phyloP scores from a whole-genome alignment of 2,888 invertebrate genomes.

The Plagodis dolabraria region DNA sequence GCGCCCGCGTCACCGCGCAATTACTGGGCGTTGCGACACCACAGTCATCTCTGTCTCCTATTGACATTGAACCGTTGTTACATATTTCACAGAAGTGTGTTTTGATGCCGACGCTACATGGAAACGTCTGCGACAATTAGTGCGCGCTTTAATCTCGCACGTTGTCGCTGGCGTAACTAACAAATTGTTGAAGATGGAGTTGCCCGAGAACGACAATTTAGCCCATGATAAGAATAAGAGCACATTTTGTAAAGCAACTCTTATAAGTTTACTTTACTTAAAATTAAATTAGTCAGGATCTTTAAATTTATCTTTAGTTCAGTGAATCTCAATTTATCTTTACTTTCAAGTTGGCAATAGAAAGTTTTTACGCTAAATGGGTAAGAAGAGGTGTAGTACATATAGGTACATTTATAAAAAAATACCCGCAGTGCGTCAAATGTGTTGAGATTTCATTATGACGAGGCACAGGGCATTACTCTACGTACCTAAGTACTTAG shows the following conservation, averaged over 20 bases:
- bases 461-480: too few species aligned
- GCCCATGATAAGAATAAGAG: conserved; percentile 11
- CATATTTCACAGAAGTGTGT: conserved; percentile 79
- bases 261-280: too few species aligned
- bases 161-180: conserved; percentile 24
- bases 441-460: too few species aligned
- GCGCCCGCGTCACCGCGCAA: conserved; percentile 63
- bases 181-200: conserved; percentile 26
- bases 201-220: conserved; percentile 6
- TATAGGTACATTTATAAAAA: too few species aligned
- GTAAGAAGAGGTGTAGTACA: too few species aligned
- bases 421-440: too few species aligned
- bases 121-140: conserved; percentile 57
- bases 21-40: conserved; percentile 75
- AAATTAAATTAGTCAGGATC: too few species aligned
- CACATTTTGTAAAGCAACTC: background rate
- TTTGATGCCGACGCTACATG: conserved; percentile 60
- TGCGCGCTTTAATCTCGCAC: conserved; percentile 52
- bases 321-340: too few species aligned
- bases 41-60: conserved; percentile 45
- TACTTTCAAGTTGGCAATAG: too few species aligned
- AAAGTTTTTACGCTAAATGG: too few species aligned
- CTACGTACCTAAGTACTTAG: too few species aligned
- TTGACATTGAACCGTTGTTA: conserved; percentile 81
- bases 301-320: too few species aligned